These are phyloP conservation scores for Platichthys stellatus DNA, from an alignment of 2,113 vertebrate genomes.

Conservation along the genomic window DNA sequence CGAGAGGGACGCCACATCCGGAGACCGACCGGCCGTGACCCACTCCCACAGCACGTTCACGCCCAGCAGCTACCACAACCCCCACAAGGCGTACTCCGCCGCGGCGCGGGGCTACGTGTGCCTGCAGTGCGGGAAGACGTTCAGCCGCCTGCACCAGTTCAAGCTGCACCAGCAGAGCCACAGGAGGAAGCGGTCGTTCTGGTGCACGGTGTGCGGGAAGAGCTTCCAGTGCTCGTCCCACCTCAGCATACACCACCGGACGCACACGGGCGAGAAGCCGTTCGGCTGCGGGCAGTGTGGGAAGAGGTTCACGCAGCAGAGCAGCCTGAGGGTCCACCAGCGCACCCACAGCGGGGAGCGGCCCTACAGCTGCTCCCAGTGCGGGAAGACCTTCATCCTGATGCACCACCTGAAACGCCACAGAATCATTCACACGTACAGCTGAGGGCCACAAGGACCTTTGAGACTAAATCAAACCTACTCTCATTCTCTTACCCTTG, in stretches of 20 bases:
- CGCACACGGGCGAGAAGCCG: constrained; percentile 80
- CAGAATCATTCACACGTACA: constrained; percentile 74
- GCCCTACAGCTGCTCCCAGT: constrained; percentile 79
- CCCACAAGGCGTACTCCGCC: constrained; percentile 27
- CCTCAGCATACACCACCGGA: constrained; percentile 78
- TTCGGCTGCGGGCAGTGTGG: constrained; percentile 76
- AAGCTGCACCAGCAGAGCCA: constrained; percentile 80
- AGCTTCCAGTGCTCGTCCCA: constrained; percentile 79
- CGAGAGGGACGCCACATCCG: constrained; percentile 13
- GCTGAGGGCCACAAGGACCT: constrained; percentile 25
- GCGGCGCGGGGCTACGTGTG: constrained; percentile 58
- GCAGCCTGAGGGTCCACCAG: constrained; percentile 81
- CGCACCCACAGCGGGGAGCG: constrained; percentile 80
- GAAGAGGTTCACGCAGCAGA: constrained; percentile 81
- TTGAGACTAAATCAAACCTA: constrained; percentile 13
- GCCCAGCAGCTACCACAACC: constrained; percentile 12
- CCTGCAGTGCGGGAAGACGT: constrained; percentile 74
- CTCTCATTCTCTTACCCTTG: neutral
- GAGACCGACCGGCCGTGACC: neutral
- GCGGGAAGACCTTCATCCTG: constrained; percentile 79
- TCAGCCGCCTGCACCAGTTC: constrained; percentile 72
- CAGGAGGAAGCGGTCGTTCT: constrained; percentile 74
- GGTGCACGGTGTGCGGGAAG: constrained; percentile 78
- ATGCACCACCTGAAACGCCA: constrained; percentile 80
- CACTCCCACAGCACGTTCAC: constrained; percentile 46